phyloP scores from a whole-genome alignment of 2,797 vertebrate genomes.

The Phoxinus dragarum region DNA sequence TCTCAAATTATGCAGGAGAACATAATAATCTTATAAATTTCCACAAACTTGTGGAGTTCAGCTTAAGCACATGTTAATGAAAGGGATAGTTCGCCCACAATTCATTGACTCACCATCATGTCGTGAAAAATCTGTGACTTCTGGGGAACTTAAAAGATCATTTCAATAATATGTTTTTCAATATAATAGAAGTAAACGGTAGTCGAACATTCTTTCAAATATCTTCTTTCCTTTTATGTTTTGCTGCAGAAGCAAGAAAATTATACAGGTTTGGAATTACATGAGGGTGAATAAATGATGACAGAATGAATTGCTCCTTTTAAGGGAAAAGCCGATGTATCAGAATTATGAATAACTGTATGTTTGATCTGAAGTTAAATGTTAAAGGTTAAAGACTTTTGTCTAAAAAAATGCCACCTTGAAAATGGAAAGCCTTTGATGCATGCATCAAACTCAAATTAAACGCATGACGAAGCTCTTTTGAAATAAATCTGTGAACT shows the following conservation, averaged over 20 bases:
- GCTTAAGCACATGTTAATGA: neutral
- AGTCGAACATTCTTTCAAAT: neutral
- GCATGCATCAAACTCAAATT: conserved; percentile 18
- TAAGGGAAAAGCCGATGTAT: neutral
- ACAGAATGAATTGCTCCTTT: neutral
- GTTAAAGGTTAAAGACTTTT: conserved; percentile 28
- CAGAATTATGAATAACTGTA: neutral
- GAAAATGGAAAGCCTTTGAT: conserved; percentile 3
- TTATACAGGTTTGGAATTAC: neutral
- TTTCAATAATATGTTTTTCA: neutral
- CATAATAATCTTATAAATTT: neutral
- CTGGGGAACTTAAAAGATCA: neutral
- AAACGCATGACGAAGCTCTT: neutral
- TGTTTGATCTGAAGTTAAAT: conserved; percentile 56
- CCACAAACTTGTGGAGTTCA: neutral
- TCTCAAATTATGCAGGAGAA: neutral
- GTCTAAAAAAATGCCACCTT: conserved; percentile 7
- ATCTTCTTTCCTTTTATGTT: neutral
- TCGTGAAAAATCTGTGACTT: neutral
- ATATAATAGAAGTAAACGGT: neutral
- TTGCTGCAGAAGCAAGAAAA: too few relatives aligned
- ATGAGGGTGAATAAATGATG: neutral
- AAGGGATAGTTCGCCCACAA: neutral
- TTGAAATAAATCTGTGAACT: conserved; percentile 17
- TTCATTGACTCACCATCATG: neutral